Percentiles rank a stretch among this genome's conserved stretches.
Conservation (phyloP, 2,888 invertebrate genomes). For the Lasioglossum malachurum region DNA sequence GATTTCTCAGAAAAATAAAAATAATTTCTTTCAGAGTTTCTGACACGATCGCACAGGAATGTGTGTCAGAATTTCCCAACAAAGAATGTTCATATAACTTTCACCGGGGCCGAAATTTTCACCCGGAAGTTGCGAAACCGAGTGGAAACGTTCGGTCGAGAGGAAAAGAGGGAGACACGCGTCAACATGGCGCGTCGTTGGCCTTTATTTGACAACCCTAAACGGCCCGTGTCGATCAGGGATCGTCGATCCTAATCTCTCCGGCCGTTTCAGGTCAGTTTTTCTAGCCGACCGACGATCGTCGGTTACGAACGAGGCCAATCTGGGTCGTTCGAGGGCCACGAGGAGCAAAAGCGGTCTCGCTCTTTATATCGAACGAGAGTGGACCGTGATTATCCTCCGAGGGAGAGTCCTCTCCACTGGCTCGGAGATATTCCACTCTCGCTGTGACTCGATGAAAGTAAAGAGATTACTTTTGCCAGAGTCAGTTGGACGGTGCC, state of each 20-base stretch:
- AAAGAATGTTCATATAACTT: not conserved
- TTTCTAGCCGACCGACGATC: conserved; percentile 8
- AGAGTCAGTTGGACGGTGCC: not conserved
- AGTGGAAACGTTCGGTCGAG: not conserved
- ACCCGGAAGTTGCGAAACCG: not conserved
- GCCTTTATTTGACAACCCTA: not conserved
- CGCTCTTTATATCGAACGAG: conserved; percentile 12
- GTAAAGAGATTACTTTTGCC: conserved; percentile 73
- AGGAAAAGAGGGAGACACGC: not conserved
- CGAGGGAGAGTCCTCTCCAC: conserved; percentile 29
- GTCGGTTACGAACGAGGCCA: conserved; percentile 16
- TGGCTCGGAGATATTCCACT: conserved; percentile 67
- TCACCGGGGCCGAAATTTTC: not conserved
- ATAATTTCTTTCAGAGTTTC: not conserved
- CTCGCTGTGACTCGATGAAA: conserved; percentile 77
- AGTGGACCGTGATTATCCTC: conserved; percentile 31
- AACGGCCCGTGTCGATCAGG: not conserved
- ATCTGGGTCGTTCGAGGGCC: conserved; percentile 22
- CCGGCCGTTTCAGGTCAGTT: not conserved
- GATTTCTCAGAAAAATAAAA: not conserved
- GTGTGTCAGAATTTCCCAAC: not conserved
- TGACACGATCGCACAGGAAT: not conserved
- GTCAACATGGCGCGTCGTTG: not conserved
- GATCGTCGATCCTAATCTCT: conserved; percentile 28
- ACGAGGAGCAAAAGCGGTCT: not conserved